Percentiles rank a stretch among this genome's conserved stretches.
These are phyloP conservation scores for Drosophila mimica DNA, from an alignment of 2,888 invertebrate genomes.

Conservation along the genomic window DNA sequence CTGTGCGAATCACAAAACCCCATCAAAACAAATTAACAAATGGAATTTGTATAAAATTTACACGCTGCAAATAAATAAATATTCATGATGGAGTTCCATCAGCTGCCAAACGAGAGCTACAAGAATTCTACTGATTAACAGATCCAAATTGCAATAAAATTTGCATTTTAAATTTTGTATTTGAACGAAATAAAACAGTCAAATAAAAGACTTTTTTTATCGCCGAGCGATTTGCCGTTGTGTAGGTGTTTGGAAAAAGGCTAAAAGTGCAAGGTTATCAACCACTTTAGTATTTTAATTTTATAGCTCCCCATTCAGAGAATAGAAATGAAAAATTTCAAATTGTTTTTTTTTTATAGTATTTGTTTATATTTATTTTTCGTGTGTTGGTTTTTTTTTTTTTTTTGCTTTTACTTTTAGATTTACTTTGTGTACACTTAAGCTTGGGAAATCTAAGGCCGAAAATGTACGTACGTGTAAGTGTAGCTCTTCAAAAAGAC, in stretches of 20 bases:
- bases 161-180: constrained; percentile 51
- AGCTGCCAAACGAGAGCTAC: constrained; percentile 18
- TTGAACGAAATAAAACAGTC: constrained; percentile 23
- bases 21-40: constrained; percentile 66
- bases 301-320: not conserved
- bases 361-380: constrained; percentile 68
- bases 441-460: constrained; percentile 76
- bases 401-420: constrained; percentile 38
- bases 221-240: not conserved
- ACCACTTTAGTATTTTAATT: not conserved
- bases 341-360: constrained; percentile 46
- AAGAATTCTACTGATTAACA: constrained; percentile 54
- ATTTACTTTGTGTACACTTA: constrained; percentile 63
- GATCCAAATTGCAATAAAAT: constrained; percentile 61
- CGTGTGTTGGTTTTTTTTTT: constrained; percentile 42
- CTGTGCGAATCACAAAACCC: constrained; percentile 33
- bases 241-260: constrained; percentile 7
- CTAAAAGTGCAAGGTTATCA: constrained; percentile 1
- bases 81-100: constrained; percentile 63
- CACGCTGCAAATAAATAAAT: constrained; percentile 58
- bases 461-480: constrained; percentile 75
- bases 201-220: constrained; percentile 3
- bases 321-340: not conserved
- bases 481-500: constrained; percentile 41
- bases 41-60: constrained; percentile 21